Conservation (phyloP, 1,140 invertebrate genomes). For the Megalonaias nervosa region DNA sequence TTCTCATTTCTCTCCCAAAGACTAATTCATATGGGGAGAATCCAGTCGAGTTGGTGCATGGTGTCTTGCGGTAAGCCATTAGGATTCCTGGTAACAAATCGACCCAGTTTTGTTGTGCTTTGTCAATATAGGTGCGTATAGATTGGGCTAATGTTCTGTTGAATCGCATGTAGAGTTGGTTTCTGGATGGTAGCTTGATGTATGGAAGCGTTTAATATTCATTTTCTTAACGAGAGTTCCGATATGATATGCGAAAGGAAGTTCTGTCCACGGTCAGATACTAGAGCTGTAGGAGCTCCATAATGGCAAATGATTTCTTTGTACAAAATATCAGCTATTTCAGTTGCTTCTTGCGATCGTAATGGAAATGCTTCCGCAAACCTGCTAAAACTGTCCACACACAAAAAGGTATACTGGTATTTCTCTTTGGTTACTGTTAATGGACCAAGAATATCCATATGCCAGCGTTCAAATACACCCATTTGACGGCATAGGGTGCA, state of each 20-base stretch:
- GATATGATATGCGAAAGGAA: too few species aligned
- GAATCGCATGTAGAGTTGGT: too few species aligned
- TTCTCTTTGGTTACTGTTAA: not conserved
- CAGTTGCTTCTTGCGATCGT: not conserved
- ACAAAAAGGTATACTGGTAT: constrained; percentile 34
- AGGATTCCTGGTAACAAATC: constrained; percentile 20
- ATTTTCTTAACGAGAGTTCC: too few species aligned
- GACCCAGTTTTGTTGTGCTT: constrained; percentile 31
- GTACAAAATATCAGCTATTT: too few species aligned
- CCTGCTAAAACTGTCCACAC: constrained; percentile 41
- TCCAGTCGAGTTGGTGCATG: too few species aligned
- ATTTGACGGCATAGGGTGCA: constrained; percentile 34
- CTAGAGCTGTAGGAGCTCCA: too few species aligned
- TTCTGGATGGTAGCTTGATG: too few species aligned
- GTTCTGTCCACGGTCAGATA: too few species aligned
- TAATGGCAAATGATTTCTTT: too few species aligned
- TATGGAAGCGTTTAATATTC: too few species aligned
- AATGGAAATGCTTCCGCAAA: constrained; percentile 37
- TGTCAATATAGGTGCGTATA: constrained; percentile 28
- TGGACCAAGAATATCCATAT: constrained; percentile 15
- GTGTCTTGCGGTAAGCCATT: constrained; percentile 17
- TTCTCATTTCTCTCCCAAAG: too few species aligned
- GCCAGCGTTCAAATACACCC: constrained; percentile 31
- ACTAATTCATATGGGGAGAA: too few species aligned
- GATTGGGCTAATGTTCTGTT: constrained; percentile 10